Evolutionary conservation across 2,113 vertebrate species (phyloP), one percentile per base, ranked within the genome.

Genomic region (Suncus etruscus): DNA sequence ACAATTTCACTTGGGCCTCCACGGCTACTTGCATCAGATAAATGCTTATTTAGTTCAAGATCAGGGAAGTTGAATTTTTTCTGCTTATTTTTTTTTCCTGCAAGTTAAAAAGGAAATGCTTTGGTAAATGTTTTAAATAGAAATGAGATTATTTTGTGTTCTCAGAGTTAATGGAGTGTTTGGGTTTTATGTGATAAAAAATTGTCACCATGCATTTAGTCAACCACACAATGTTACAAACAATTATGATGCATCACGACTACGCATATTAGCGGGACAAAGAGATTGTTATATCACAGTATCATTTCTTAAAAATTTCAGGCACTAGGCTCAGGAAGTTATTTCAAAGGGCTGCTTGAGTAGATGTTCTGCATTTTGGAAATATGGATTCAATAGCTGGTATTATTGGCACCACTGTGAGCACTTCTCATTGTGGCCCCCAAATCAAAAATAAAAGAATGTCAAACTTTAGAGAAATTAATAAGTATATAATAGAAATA

Each of bases 111-210:
- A 74, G 48, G 8, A 72, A 81, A 68, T 22, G 4, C 27, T 70
- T 83, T 79, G 25, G 65, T 24, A 90, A 51, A 29, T 69, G 6
- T 8, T 87, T 69, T 88, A 78, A 92, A 78, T 78, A 86, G 16
- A 74, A 93, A 50, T 22, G 4, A 9, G 9, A 25, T 8, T 63
- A n/a, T 68, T 66, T 16, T 68, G 12, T 14, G 22, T 4, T n/a
- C 58, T 76, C n/a, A 58, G 72, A 75, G 72, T 86, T 65, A 58
- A 25, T 81, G 51, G 29, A 70, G 73, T 45, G 25, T 77, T 69
- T 5, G 5, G 81, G 47, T 14, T 74, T 18, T 14, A 0, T 9
- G 4, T 80, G 83, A 79, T 22, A 81, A 73, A 68, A 22, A 39
- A 86, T 88, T 11, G 47, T 68, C 11, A 24, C 3, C 1, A 45